Evolutionary conservation across 2,888 invertebrate species (phyloP).

Genomic region (Priapulus caudatus): DNA sequence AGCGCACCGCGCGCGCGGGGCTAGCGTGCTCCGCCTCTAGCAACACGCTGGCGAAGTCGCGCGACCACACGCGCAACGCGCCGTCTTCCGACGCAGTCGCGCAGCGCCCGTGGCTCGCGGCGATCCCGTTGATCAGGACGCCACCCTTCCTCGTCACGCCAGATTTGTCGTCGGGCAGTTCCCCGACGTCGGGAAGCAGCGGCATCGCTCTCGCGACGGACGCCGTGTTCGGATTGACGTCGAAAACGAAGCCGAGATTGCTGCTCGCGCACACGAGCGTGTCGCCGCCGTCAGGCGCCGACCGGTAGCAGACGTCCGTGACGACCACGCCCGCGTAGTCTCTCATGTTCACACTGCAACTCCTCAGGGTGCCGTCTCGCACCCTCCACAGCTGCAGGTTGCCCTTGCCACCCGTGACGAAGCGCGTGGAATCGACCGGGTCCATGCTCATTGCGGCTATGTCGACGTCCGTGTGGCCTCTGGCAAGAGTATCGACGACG

Average conservation of each 20-base stretch:
- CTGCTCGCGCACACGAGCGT: not conserved
- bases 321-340: not conserved
- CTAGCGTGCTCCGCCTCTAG: conserved; percentile 33
- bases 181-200: conserved; percentile 20
- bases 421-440: not conserved
- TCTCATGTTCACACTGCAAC: not conserved
- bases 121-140: conserved; percentile 32
- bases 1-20: conserved; percentile 33
- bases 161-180: conserved; percentile 10
- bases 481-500: not conserved
- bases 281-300: not conserved
- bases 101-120: conserved; percentile 37
- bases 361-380: not conserved
- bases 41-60: conserved; percentile 30
- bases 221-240: not conserved
- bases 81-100: conserved; percentile 40
- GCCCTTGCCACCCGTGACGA: not conserved
- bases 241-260: not conserved
- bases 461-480: conserved; percentile 8
- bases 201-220: not conserved
- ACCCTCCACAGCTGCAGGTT: not conserved
- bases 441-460: conserved; percentile 6
- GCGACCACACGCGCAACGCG: conserved; percentile 36
- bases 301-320: conserved; percentile 1
- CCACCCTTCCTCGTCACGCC: conserved; percentile 22